Evolutionary conservation across 2,888 invertebrate genomes (phyloP).

Genomic region (Clostera curtula): DNA sequence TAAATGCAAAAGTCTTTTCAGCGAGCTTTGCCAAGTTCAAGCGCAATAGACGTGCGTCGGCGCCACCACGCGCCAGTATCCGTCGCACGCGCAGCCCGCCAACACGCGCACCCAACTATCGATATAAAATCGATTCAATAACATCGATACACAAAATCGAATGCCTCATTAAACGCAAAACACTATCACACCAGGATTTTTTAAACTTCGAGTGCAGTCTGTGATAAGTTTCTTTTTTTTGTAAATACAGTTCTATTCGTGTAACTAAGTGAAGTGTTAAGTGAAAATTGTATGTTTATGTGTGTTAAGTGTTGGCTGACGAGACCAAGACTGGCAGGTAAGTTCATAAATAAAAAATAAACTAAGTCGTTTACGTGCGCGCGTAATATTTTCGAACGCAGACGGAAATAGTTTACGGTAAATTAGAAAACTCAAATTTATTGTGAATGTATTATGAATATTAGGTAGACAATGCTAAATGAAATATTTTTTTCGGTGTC

Average conservation of each 20-base stretch:
- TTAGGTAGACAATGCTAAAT: too few species aligned
- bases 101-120: conserved; percentile 48
- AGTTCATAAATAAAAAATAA: conserved; percentile 9
- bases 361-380: too few species aligned
- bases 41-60: conserved; percentile 37
- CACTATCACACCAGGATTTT: conserved; percentile 5
- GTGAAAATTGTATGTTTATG: conserved; percentile 25
- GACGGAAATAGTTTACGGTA: too few species aligned
- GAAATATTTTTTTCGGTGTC: too few species aligned
- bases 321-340: conserved; percentile 24
- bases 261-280: conserved; percentile 23
- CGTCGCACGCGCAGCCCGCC: conserved; percentile 53
- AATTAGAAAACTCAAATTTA: too few species aligned
- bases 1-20: conserved; percentile 52
- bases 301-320: conserved; percentile 24
- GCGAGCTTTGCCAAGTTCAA: conserved; percentile 64
- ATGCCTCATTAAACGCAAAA: conserved; percentile 2
- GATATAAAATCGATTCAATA: conserved; percentile 28
- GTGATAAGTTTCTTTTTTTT: conserved; percentile 11
- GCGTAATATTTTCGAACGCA: too few species aligned
- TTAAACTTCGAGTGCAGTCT: conserved; percentile 11
- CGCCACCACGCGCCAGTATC: conserved; percentile 49
- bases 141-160: conserved; percentile 22
- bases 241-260: conserved; percentile 8
- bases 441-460: too few species aligned